A percentile compares a stretch with the other conserved stretches of the same genome.
Evolutionary conservation across 2,113 vertebrate genomes (phyloP).

Genomic region (Poeciliopsis prolifica): DNA sequence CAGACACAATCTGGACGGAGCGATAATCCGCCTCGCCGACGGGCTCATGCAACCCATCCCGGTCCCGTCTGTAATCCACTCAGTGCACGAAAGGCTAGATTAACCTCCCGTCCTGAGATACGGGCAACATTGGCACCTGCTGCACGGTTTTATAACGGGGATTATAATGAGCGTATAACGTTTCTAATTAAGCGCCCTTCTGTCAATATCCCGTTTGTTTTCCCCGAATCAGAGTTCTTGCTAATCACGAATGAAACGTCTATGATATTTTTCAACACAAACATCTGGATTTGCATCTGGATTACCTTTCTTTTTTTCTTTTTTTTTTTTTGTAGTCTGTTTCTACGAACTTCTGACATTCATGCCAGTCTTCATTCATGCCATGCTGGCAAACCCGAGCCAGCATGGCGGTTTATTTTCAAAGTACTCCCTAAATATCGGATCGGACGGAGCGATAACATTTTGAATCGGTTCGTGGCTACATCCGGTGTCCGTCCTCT

Average conservation of each 20-base stretch:
- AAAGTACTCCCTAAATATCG: background rate
- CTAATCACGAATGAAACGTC: slow-evolving; percentile 50
- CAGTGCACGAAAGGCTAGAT: slow-evolving; percentile 64
- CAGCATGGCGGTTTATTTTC: background rate
- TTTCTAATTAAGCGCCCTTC: slow-evolving; percentile 47
- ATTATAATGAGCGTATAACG: slow-evolving; percentile 46
- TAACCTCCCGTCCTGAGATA: slow-evolving; percentile 44
- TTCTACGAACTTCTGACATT: slow-evolving; percentile 43
- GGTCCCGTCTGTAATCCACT: slow-evolving; percentile 67
- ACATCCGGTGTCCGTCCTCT: background rate
- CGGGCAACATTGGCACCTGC: slow-evolving; percentile 48
- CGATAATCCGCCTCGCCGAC: slow-evolving; percentile 59
- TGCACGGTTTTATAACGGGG: slow-evolving; percentile 63
- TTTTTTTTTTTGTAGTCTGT: background rate
- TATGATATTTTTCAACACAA: slow-evolving; percentile 39
- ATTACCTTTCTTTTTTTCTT: slow-evolving; percentile 4
- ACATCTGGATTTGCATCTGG: slow-evolving; percentile 39
- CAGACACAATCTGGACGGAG: slow-evolving; percentile 62
- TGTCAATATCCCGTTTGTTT: slow-evolving; percentile 47
- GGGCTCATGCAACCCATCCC: slow-evolving; percentile 53
- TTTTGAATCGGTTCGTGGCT: slow-evolving; percentile 17
- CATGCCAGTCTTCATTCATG: slow-evolving; percentile 19
- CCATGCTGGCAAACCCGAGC: background rate
- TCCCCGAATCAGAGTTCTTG: slow-evolving; percentile 32
- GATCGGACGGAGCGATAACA: slow-evolving; percentile 29